Percentiles rank a stretch among this genome's conserved stretches.
phyloP scores from a whole-genome alignment of 1,140 invertebrate genomes.

The Zaprionus ghesquierei region DNA sequence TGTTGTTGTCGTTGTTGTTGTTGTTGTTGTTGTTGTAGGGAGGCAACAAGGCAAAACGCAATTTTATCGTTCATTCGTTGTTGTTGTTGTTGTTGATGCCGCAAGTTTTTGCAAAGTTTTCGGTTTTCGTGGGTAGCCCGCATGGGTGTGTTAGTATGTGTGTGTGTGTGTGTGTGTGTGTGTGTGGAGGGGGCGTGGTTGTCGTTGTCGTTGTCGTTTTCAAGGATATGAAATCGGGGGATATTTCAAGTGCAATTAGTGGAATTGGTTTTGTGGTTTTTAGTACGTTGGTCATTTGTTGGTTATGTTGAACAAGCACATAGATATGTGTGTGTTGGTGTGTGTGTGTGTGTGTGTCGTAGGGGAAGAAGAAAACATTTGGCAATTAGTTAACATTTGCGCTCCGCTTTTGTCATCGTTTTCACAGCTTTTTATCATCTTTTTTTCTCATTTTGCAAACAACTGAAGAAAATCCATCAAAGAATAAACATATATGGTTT shows the following conservation, averaged over 20 bases:
- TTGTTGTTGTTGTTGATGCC: slow-evolving; percentile 40
- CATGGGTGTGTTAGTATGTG: background rate
- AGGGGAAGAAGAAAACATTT: slow-evolving; percentile 60
- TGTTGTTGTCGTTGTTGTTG: background rate
- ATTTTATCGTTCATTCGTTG: slow-evolving; percentile 43
- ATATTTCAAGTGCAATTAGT: slow-evolving; percentile 81
- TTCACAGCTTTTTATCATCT: background rate
- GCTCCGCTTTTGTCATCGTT: background rate
- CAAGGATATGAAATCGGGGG: slow-evolving; percentile 63
- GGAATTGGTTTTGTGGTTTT: slow-evolving; percentile 76
- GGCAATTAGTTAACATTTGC: slow-evolving; percentile 74
- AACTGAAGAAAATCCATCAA: slow-evolving; percentile 45
- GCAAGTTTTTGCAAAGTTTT: slow-evolving; percentile 71
- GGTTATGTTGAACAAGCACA: slow-evolving; percentile 18
- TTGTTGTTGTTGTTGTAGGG: slow-evolving; percentile 40
- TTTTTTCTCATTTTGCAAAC: background rate
- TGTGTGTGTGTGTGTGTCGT: slow-evolving; percentile 30
- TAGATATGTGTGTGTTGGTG: slow-evolving; percentile 15
- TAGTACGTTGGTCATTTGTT: slow-evolving; percentile 54
- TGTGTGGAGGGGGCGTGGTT: slow-evolving; percentile 3
- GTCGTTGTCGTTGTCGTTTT: slow-evolving; percentile 37
- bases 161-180: background rate
- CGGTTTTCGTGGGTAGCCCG: background rate
- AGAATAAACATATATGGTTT: slow-evolving; percentile 23
- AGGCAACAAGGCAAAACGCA: slow-evolving; percentile 40